These are phyloP conservation scores for Chlorops oryzae DNA, from an alignment of 1,140 invertebrate species.

Conservation along the genomic window DNA sequence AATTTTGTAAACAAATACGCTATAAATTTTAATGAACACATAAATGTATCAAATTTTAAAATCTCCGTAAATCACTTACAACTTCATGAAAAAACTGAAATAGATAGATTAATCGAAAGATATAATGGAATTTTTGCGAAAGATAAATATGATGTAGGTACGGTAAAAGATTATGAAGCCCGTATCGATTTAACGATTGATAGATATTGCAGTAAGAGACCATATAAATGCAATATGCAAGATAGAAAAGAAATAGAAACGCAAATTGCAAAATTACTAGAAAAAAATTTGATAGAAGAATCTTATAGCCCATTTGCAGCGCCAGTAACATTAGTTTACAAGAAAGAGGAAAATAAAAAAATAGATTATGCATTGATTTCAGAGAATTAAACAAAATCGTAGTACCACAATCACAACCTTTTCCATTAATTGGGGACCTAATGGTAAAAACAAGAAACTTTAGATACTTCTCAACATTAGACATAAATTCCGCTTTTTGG, in stretches of 20 bases:
- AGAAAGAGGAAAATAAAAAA: slow-evolving; percentile 39
- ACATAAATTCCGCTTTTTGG: slow-evolving; percentile 47
- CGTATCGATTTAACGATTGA: slow-evolving; percentile 36
- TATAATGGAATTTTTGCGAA: slow-evolving; percentile 41
- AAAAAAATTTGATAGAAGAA: slow-evolving; percentile 41
- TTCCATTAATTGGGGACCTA: slow-evolving; percentile 40
- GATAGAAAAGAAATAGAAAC: slow-evolving; percentile 43
- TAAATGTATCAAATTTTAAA: slow-evolving; percentile 12
- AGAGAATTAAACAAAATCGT: slow-evolving; percentile 42
- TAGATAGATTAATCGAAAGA: slow-evolving; percentile 25
- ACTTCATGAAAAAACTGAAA: slow-evolving; percentile 24
- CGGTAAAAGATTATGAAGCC: slow-evolving; percentile 20
- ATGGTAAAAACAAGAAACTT: slow-evolving; percentile 34
- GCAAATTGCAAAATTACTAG: slow-evolving; percentile 37
- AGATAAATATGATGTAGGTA: slow-evolving; percentile 38
- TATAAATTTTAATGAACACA: slow-evolving; percentile 39
- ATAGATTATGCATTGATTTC: slow-evolving; percentile 41
- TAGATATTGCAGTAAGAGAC: slow-evolving; percentile 40
- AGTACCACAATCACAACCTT: slow-evolving; percentile 37
- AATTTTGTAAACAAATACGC: not conserved
- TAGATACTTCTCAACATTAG: slow-evolving; percentile 37
- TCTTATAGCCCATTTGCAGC: slow-evolving; percentile 42
- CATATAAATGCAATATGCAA: slow-evolving; percentile 34
- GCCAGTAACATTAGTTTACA: slow-evolving; percentile 39
- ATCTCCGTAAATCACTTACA: slow-evolving; percentile 8